A percentile compares a stretch with the other conserved stretches of the same genome.
Conservation (phyloP, 2,888 invertebrate genomes). For the Petrolisthes manimaculis region DNA sequence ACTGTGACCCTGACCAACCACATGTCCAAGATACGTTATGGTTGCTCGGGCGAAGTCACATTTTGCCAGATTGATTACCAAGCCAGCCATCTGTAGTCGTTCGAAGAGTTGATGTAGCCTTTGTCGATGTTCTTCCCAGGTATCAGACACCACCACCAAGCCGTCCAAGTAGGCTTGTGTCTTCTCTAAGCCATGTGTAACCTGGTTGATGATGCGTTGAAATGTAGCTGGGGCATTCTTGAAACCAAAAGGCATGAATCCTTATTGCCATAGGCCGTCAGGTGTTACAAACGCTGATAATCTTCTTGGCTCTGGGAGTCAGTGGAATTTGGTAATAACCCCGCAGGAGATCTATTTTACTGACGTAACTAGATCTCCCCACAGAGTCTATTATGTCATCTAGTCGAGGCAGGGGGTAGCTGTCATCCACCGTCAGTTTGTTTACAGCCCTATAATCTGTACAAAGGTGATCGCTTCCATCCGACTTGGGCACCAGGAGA, state of each 20-base stretch:
- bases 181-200: too few relatives aligned
- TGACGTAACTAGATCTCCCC: neutral
- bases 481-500: neutral
- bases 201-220: too few relatives aligned
- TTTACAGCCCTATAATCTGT: too few relatives aligned
- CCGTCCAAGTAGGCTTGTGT: too few relatives aligned
- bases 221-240: neutral
- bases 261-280: neutral
- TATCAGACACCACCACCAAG: neutral
- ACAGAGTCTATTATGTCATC: too few relatives aligned
- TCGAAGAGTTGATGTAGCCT: too few relatives aligned
- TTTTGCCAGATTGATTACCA: neutral
- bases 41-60: constrained; percentile 14
- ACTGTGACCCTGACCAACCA: constrained; percentile 8
- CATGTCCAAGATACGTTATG: neutral
- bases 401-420: neutral
- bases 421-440: neutral
- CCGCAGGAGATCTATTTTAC: too few relatives aligned
- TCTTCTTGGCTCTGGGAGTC: too few relatives aligned
- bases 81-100: neutral
- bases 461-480: constrained; percentile 6
- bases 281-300: neutral
- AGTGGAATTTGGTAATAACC: too few relatives aligned
- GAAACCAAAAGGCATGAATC: constrained; percentile 13
- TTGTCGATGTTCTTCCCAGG: neutral